These are phyloP conservation scores for Cheilosia impressa DNA, from an alignment of 2,888 invertebrate species.

Conservation along the genomic window DNA sequence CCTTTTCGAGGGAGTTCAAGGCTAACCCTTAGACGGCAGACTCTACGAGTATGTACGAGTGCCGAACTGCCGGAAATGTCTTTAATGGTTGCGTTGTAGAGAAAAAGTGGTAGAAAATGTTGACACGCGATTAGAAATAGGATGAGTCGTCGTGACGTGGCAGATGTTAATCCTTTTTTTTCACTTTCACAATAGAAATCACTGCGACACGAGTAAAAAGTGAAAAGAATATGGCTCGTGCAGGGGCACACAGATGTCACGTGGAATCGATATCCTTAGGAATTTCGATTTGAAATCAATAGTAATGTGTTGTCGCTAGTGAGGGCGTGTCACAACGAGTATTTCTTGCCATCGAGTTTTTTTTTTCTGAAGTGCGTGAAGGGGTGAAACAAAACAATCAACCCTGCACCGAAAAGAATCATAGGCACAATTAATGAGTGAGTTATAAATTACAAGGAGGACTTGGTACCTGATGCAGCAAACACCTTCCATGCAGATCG, in stretches of 20 bases:
- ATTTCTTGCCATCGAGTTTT: constrained; percentile 7
- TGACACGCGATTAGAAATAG: constrained; percentile 22
- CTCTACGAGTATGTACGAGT: background rate
- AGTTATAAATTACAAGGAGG: background rate
- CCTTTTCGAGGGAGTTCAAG: constrained; percentile 58
- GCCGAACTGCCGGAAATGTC: constrained; percentile 61
- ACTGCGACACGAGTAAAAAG: constrained; percentile 37
- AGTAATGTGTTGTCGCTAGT: constrained; percentile 6
- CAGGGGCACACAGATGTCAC: constrained; percentile 43
- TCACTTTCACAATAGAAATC: constrained; percentile 32
- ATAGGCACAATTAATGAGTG: no score
- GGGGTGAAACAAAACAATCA: background rate
- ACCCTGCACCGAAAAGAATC: background rate
- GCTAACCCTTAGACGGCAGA: constrained; percentile 34
- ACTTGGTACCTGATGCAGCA: background rate
- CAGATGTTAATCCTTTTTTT: constrained; percentile 48
- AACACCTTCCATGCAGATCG: background rate
- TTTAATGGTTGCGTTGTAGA: constrained; percentile 1
- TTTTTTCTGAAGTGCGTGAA: background rate
- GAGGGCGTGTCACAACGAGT: constrained; percentile 43
- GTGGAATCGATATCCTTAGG: constrained; percentile 33
- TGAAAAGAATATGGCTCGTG: constrained; percentile 49
- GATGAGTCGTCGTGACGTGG: background rate
- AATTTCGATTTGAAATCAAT: constrained; percentile 12
- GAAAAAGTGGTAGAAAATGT: background rate